Base-by-base conservation (phyloP, 1,140 invertebrate species). In the Cherax destructor region DNA sequence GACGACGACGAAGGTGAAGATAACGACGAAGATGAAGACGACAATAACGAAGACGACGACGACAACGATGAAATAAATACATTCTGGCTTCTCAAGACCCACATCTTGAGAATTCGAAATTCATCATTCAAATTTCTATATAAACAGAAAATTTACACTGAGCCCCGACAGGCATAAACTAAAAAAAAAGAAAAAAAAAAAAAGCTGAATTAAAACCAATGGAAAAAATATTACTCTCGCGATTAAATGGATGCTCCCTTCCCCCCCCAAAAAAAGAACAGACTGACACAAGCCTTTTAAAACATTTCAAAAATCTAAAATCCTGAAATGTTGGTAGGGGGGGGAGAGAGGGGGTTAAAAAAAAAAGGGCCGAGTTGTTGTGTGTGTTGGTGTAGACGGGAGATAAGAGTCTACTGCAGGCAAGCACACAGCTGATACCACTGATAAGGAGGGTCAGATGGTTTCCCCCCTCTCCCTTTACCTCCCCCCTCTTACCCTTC, bases 371-470 rank as follows among this genome's bases (percentile, higher is more conserved):
- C n/a, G 24, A 72, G 69, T 72, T 72, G 69, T 72, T 72, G 56
- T 86, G n/a, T 56, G 83, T n/a, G 83, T 74, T 50, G 61, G 16
- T 74, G 72, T 76, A 83, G 24, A 83, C 24, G n/a, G 52, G 52
- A 59, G 81, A 83, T 83, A 83, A 83, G 59, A n/a, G n/a, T 47
- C 69, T 21, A 10, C 69, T 72, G 69, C 69, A 72, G 69, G 69
- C 69, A 72, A 72, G 69, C 30, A 59, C 81, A 83, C 81, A 11
- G 56, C 81, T 83, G 81, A 83, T 83, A 83, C 16, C 59, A 81
- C 3, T 24, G 81, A 69, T 83, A 83, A 72, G n/a, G 69, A n/a
- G 4, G 69, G 69, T 72, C 69, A 72, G 69, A 72, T 72, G 69
- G 69, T 24, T 21, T n/a, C 61, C 16, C 6, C 6, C n/a, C n/a